These are phyloP conservation scores for Oreochromis niloticus DNA, from an alignment of 2,113 vertebrate genomes.

Conservation along the genomic window DNA sequence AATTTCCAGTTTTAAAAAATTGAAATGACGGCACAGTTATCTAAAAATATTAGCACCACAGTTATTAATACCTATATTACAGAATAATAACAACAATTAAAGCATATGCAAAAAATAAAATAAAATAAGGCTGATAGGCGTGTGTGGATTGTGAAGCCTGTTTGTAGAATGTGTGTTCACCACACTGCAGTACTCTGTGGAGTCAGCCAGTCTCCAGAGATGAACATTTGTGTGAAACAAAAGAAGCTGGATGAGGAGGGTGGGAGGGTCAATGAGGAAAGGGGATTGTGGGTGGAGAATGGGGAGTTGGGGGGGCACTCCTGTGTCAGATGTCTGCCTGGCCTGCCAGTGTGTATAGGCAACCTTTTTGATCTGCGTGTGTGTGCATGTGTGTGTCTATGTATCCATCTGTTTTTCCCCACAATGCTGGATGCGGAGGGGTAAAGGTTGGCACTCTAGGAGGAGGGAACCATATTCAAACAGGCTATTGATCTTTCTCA, in stretches of 20 bases:
- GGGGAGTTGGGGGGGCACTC: neutral
- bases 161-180: neutral
- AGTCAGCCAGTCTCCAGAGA: conserved; percentile 13
- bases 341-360: neutral
- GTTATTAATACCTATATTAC: neutral
- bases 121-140: neutral
- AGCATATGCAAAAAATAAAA: neutral
- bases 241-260: conserved; percentile 11
- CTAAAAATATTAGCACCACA: neutral
- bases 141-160: neutral
- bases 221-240: conserved; percentile 43
- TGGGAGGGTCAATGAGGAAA: conserved; percentile 24
- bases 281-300: conserved; percentile 1
- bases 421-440: conserved; percentile 3
- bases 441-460: conserved; percentile 18
- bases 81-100: neutral
- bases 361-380: conserved; percentile 16
- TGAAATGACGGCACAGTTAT: fast-evolving
- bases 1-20: neutral
- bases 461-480: conserved; percentile 18
- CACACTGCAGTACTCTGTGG: conserved; percentile 20
- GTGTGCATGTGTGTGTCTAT: neutral
- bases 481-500: conserved; percentile 38
- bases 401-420: neutral
- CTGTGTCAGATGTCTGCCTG: conserved; percentile 46